Base-by-base conservation (phyloP, 2,797 vertebrate species). In the Lerista edwardsae region DNA sequence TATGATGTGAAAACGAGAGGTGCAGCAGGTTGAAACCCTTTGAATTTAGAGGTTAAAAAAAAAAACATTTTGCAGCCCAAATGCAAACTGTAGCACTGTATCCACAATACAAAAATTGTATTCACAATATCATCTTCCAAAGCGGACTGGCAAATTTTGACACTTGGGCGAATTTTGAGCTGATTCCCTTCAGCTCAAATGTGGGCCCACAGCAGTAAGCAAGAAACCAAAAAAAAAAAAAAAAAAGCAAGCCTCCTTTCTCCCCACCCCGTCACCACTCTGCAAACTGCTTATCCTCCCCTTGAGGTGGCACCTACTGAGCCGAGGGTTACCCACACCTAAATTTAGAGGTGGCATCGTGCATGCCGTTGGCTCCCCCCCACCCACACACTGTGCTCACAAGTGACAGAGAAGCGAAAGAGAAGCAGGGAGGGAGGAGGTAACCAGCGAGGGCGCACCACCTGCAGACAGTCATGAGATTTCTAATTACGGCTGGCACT, bases 371-470 rank as follows among this genome's bases (percentile, higher is more conserved):
- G 82, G 29, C 44, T 75, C 73, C 64, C 51, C 73, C 44, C 41
- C 31, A 41, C 72, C 47, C 73, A 68, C 61, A 21, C 31, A 27
- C 34, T 44, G 23, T 68, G 57, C 64, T 25, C 65, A 36, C 75
- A 14, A 47, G 57, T 34, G 41, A 72, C 82, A 78, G 83, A 79
- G 75, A 84, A 84, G 83, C 76, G 68, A 84, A 84, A 78, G 67
- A 62, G 67, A 1, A 14, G 67, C n/a, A 1, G 61, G 61, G 64
- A 39, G n/a, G 12, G 27, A 17, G 36, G 44, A 84, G 47, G 77
- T 64, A 41, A 21, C 64, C 41, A 25, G 31, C 2, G 64, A 34
- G 55, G 79, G 68, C 6, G 29, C 21, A 47, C 41, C 84, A 85
- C 84, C 84, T 85, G 84, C 84, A 67, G 29, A 67, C 51, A 19